phyloP scores from a whole-genome alignment of 2,113 vertebrate species.

The Capreolus pygargus region DNA sequence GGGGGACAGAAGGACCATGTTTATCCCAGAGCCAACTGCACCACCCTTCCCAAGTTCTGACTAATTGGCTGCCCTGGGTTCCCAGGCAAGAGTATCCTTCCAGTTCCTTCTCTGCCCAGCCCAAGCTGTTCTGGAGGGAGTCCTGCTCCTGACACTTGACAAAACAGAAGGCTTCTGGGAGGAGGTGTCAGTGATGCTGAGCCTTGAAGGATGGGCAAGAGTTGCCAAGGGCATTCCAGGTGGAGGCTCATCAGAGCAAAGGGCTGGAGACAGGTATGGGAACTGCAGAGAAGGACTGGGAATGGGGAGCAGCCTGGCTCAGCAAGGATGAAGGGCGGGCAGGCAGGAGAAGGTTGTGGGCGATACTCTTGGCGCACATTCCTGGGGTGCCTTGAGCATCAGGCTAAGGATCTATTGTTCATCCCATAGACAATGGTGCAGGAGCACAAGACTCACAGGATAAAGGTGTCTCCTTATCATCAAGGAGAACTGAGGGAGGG shows the following conservation, averaged over 20 bases:
- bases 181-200: background rate
- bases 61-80: background rate
- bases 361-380: background rate
- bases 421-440: background rate
- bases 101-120: background rate
- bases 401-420: background rate
- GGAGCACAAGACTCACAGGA: background rate
- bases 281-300: accelerated
- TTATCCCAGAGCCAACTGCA: too few relatives aligned
- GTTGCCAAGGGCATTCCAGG: background rate
- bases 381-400: background rate
- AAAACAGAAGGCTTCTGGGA: background rate
- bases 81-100: background rate
- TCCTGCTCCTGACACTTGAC: background rate
- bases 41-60: background rate
- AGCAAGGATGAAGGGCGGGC: background rate
- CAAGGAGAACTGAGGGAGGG: background rate
- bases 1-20: background rate
- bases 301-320: background rate
- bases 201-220: background rate
- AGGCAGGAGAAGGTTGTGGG: background rate
- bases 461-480: background rate
- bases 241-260: background rate
- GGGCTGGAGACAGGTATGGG: background rate
- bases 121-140: background rate